Conservation (phyloP, 2,113 vertebrate species). For the Gracilinanus agilis region DNA sequence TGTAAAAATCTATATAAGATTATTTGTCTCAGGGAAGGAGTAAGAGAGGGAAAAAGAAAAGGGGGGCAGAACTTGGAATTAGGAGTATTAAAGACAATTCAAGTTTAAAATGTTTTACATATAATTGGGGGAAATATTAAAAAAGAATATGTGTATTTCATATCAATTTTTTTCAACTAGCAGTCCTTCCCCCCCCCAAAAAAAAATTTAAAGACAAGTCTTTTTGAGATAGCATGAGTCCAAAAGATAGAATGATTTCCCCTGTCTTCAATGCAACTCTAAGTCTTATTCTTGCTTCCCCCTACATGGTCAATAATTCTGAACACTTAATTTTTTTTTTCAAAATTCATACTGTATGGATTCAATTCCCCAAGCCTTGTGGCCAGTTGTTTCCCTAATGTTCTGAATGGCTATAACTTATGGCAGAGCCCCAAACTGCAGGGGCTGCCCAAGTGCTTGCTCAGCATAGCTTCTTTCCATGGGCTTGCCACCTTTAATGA, state of each 20-base stretch:
- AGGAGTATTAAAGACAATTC: too few relatives aligned
- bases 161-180: neutral
- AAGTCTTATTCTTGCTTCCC: neutral
- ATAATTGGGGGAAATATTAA: too few relatives aligned
- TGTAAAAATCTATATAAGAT: too few relatives aligned
- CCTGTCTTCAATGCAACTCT: neutral
- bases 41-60: too few relatives aligned
- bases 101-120: too few relatives aligned
- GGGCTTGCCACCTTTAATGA: constrained; percentile 61
- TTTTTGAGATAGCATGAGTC: neutral
- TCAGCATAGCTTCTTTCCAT: constrained; percentile 54
- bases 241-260: neutral
- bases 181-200: neutral
- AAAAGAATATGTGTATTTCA: neutral
- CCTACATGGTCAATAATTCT: neutral
- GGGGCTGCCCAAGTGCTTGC: constrained; percentile 39
- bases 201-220: neutral
- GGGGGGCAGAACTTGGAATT: too few relatives aligned
- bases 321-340: too few relatives aligned
- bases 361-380: constrained; percentile 45
- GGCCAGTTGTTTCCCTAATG: neutral
- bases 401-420: neutral
- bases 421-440: constrained; percentile 39
- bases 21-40: too few relatives aligned
- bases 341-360: constrained; percentile 25